These are phyloP conservation scores for Atta colombica DNA, from an alignment of 1,140 invertebrate genomes.

Conservation along the genomic window DNA sequence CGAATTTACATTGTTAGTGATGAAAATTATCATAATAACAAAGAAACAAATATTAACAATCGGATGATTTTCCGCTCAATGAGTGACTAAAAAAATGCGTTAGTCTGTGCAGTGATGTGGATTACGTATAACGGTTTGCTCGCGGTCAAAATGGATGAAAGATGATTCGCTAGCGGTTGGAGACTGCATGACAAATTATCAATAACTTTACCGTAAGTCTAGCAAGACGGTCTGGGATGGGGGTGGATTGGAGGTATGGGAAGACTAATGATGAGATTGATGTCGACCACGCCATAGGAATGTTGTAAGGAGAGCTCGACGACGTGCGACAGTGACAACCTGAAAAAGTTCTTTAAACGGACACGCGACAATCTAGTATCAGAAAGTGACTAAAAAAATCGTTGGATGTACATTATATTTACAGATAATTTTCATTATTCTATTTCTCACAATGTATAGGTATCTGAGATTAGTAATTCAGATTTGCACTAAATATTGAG, in stretches of 20 bases:
- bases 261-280: constrained; percentile 82
- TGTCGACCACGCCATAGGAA: constrained; percentile 68
- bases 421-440: not conserved
- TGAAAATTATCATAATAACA: constrained; percentile 14
- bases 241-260: constrained; percentile 74
- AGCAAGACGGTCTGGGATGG: constrained; percentile 74
- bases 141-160: constrained; percentile 66
- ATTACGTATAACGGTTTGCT: constrained; percentile 65
- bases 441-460: too few species aligned
- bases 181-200: constrained; percentile 80
- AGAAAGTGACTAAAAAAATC: not conserved
- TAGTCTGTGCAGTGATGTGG: constrained; percentile 47
- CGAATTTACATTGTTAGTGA: constrained; percentile 13
- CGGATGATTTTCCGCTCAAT: constrained; percentile 57
- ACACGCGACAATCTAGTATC: constrained; percentile 61
- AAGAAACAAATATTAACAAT: constrained; percentile 30
- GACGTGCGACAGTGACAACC: constrained; percentile 66
- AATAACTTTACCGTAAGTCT: constrained; percentile 75
- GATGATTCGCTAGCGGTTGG: constrained; percentile 68
- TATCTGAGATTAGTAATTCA: not conserved
- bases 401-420: not conserved
- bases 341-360: constrained; percentile 70
- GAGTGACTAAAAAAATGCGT: constrained; percentile 58
- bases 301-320: constrained; percentile 70
- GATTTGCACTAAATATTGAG: not conserved